A percentile compares a stretch with the other conserved stretches of the same genome.
Conservation (phyloP, 2,888 invertebrate genomes). For the Scaptodrosophila latifasciaeformis region DNA sequence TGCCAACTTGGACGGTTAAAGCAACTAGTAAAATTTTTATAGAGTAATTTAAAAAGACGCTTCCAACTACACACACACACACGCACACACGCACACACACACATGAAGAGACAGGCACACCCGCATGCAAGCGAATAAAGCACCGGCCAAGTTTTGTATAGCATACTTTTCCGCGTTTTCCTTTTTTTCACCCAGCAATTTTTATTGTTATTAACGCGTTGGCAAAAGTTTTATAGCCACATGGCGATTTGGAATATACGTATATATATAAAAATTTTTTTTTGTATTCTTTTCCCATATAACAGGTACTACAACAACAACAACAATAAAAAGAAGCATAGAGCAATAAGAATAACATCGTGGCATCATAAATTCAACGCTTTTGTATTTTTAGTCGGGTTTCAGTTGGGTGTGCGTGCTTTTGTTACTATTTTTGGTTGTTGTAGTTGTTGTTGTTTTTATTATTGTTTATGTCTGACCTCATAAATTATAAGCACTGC, state of each 20-base stretch:
- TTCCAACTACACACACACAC: neutral
- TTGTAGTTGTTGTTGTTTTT: neutral
- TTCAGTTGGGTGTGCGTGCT: slow-evolving; percentile 23
- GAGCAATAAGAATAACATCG: slow-evolving; percentile 18
- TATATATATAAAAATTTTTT: neutral
- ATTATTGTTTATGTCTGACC: slow-evolving; percentile 7
- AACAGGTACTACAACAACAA: slow-evolving; percentile 21
- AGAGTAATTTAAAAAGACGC: neutral
- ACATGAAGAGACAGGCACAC: neutral
- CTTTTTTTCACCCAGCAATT: slow-evolving; percentile 22
- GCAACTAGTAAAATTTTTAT: neutral
- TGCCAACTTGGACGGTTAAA: neutral
- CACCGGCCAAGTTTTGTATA: slow-evolving; percentile 24
- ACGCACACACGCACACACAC: neutral
- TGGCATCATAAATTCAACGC: slow-evolving; percentile 34
- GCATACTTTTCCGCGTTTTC: slow-evolving; percentile 40
- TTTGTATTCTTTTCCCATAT: neutral
- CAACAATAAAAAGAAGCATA: slow-evolving; percentile 17
- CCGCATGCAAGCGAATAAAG: neutral
- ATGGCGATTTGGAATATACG: neutral
- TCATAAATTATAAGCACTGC: slow-evolving; percentile 41
- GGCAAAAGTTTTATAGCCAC: slow-evolving; percentile 38
- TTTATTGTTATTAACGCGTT: slow-evolving; percentile 37
- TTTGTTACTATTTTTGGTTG: neutral
- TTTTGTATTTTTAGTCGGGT: slow-evolving; percentile 43